Conservation (phyloP, 2,888 invertebrate genomes). For the Sarcophaga rosellei region DNA sequence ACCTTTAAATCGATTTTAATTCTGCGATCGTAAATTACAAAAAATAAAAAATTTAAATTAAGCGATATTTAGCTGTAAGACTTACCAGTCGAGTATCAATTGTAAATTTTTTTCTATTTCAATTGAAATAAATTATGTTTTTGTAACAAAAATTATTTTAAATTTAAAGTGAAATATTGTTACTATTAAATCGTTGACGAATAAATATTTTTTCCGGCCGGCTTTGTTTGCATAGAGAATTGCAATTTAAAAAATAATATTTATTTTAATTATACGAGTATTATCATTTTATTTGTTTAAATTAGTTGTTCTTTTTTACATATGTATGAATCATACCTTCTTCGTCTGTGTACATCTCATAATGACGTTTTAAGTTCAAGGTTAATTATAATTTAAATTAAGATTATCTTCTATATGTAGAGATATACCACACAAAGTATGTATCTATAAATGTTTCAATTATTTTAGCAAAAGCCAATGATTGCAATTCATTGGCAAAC, state of each 20-base stretch:
- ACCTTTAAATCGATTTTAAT: not conserved
- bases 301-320: too few relatives aligned
- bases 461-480: not conserved
- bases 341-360: constrained; percentile 1
- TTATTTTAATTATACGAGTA: too few relatives aligned
- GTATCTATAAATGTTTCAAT: not conserved
- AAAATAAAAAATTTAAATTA: constrained; percentile 23
- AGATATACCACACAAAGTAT: not conserved
- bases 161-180: too few relatives aligned
- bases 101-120: too few relatives aligned
- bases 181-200: too few relatives aligned
- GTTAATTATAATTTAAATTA: constrained; percentile 18
- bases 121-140: too few relatives aligned
- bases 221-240: not conserved
- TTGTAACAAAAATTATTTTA: too few relatives aligned
- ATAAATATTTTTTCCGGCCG: not conserved
- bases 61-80: constrained; percentile 30
- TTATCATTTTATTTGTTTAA: too few relatives aligned
- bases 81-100: too few relatives aligned
- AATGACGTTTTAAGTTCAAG: constrained; percentile 45
- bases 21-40: not conserved
- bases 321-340: too few relatives aligned
- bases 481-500: not conserved
- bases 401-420: not conserved
- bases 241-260: too few relatives aligned